Base-by-base conservation (phyloP, 2,888 invertebrate species). In the Idaea dimidiata region DNA sequence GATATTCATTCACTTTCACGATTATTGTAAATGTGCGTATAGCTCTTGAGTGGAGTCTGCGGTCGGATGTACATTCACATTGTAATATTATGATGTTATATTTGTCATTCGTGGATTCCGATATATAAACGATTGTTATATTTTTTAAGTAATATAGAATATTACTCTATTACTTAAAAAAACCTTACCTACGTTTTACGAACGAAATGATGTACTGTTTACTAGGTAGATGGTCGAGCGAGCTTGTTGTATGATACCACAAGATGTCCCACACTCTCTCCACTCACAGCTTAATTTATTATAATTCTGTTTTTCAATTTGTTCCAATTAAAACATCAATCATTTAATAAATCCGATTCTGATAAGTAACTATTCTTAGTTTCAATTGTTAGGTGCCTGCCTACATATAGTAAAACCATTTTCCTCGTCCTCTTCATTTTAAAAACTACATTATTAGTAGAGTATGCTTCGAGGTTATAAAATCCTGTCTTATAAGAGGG, bases 1-100 rank as follows among this genome's bases (percentile, higher is more conserved):
- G 89, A 90, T 89, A 89, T 84, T 83, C 82, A 84, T 88, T 87
- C 83, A 83, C 82, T 81, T 83, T 85, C 82, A 82, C 79, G 72
- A 77, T 76, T 71, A 73, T 78, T 78, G 74, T 73, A 67, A 72
- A 71, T 74, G 68, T 77, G 68, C 75, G 71, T 71, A 72, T 72
- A 77, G 80, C 72, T 81, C 82, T n/a, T 85, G 84, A 79, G 84
- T 84, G 82, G 84, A 82, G 82, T 1, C 14, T 43, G 43, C 7
- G 10, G 43, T 43, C 43, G 43, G 10, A 43, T 14, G 43, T 43
- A 10, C 43, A 43, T 43, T 43, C 8, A 14, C 14, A 43, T 33
- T 33, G 14, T 33, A 33, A 10, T 6, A 33, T 43, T 43, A 43
- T 33, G 7, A 14, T 43, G 14, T 43, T 43, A 43, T 3, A 43